A percentile compares a stretch with the other conserved stretches of the same genome.
phyloP scores from a whole-genome alignment of 2,113 vertebrate genomes.

The Sturnus vulgaris region DNA sequence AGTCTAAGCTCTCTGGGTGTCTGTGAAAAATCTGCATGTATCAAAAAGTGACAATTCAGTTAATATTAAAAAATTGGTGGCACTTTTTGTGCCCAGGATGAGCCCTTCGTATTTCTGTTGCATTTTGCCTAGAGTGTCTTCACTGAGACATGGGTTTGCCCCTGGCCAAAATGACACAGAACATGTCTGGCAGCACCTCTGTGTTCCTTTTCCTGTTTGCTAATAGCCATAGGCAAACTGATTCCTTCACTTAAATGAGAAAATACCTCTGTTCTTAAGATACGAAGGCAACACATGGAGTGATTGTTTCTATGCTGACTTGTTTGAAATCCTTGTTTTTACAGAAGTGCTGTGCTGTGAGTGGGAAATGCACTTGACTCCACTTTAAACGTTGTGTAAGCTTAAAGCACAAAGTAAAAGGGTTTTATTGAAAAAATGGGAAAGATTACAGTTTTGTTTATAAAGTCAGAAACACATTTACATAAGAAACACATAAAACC shows the following conservation, averaged over 20 bases:
- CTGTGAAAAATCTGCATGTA: background rate
- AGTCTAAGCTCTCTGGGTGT: background rate
- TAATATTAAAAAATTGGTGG: background rate
- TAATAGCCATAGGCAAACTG: background rate
- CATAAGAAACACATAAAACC: constrained; percentile 20
- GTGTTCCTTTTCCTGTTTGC: background rate
- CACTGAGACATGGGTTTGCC: background rate
- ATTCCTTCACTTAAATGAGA: background rate
- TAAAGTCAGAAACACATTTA: constrained; percentile 4
- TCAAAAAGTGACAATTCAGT: background rate
- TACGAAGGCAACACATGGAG: background rate
- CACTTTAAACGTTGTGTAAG: background rate
- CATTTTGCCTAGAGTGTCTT: background rate
- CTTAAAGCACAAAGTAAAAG: background rate
- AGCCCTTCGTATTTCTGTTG: background rate
- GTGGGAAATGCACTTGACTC: background rate
- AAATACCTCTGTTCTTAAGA: background rate
- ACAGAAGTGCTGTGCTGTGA: background rate
- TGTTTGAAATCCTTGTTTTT: background rate
- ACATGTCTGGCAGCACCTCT: background rate
- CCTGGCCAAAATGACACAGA: background rate
- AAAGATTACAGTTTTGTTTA: constrained; percentile 23
- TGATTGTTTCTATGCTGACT: background rate
- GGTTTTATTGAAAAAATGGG: background rate
- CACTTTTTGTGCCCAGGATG: background rate